Evolutionary conservation across 2,888 invertebrate species (phyloP).

Genomic region (Vanessa cardui): DNA sequence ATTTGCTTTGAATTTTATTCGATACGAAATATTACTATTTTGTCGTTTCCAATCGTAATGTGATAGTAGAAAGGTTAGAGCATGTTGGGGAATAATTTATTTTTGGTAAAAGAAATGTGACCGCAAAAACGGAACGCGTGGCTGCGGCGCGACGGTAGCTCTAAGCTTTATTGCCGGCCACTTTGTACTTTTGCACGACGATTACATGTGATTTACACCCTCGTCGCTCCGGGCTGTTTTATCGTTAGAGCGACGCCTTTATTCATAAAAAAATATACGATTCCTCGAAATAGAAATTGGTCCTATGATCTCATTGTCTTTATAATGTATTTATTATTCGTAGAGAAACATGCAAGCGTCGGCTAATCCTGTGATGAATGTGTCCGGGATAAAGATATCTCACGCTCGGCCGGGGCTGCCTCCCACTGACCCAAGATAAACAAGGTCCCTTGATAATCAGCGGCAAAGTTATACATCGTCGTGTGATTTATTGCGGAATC

Average conservation of each 20-base stretch:
- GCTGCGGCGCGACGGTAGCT: conserved; percentile 1
- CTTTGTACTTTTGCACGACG: conserved; percentile 23
- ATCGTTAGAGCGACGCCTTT: conserved; percentile 13
- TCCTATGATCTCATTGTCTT: background rate
- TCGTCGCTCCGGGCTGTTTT: conserved; percentile 6
- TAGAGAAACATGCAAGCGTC: background rate
- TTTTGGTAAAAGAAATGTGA: background rate
- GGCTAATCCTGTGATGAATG: conserved; percentile 22
- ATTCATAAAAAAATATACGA: background rate
- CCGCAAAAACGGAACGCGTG: background rate
- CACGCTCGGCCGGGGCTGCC: background rate
- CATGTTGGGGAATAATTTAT: too few species aligned
- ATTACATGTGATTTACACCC: conserved; percentile 21
- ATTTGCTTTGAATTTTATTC: too few species aligned
- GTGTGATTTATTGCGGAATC: conserved; percentile 10
- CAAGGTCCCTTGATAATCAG: conserved; percentile 6
- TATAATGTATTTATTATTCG: background rate
- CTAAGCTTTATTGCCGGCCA: conserved; percentile 12
- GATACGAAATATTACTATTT: too few species aligned
- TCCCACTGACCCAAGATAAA: background rate
- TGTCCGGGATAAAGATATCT: background rate
- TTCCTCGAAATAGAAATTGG: background rate
- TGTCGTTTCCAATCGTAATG: too few species aligned
- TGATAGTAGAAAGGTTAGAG: too few species aligned
- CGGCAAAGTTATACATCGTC: background rate